A percentile compares a stretch with the other conserved stretches of the same genome.
Conservation (phyloP, 2,888 invertebrate species). For the Agrochola circellaris region DNA sequence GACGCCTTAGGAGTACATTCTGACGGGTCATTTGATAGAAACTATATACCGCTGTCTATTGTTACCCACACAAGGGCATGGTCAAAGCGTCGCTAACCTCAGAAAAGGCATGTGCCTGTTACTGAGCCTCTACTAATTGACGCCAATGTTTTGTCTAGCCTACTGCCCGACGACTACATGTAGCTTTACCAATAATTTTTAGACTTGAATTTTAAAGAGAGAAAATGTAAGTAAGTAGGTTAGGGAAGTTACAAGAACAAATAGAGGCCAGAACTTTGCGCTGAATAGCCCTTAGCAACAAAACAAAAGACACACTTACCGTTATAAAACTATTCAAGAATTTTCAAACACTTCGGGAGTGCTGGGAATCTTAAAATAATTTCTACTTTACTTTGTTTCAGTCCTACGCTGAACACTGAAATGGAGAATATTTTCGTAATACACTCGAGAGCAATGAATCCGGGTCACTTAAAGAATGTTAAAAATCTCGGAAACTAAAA, state of each 20-base stretch:
- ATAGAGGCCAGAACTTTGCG: neutral
- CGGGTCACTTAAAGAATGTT: too few species aligned
- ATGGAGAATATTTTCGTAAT: conserved; percentile 33
- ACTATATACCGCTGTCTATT: neutral
- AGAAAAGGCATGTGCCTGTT: neutral
- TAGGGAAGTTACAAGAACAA: conserved; percentile 9
- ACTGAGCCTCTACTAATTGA: neutral
- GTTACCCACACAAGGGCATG: neutral
- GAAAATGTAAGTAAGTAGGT: neutral
- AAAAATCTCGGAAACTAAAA: too few species aligned
- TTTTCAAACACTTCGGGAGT: conserved; percentile 15
- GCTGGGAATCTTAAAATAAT: conserved; percentile 35
- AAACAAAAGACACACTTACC: conserved; percentile 30
- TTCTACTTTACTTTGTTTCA: conserved; percentile 19
- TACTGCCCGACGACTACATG: neutral
- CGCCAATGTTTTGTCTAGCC: neutral
- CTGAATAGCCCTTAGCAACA: conserved; percentile 19
- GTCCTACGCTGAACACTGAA: conserved; percentile 22
- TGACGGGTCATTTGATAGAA: neutral
- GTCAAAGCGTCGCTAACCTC: neutral
- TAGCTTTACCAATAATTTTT: too few species aligned
- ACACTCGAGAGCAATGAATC: too few species aligned
- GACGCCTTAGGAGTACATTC: neutral
- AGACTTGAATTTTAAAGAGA: neutral
- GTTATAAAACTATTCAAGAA: conserved; percentile 34